A percentile compares a stretch with the other conserved stretches of the same genome.
phyloP scores from a whole-genome alignment of 2,797 vertebrate genomes.

The Pipistrellus pipistrellus region DNA sequence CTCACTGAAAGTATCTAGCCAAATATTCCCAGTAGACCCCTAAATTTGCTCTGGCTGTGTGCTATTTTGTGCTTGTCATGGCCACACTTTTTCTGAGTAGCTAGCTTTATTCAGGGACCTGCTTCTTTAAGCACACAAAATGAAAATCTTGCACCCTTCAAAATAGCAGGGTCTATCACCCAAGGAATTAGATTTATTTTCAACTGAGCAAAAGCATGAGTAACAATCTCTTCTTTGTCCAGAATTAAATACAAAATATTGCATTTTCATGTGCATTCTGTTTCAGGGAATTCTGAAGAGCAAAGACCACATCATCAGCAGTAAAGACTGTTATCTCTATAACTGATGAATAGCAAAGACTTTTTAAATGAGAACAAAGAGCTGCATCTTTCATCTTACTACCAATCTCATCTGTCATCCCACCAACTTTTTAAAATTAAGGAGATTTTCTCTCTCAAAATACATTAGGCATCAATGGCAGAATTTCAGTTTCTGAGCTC shows the following conservation, averaged over 20 bases:
- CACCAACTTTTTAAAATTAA: slow-evolving; percentile 27
- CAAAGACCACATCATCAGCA: background rate
- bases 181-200: slow-evolving; percentile 35
- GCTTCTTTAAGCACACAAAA: background rate
- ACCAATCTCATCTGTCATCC: background rate
- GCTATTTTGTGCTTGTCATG: background rate
- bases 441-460: background rate
- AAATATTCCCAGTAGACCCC: background rate
- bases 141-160: background rate
- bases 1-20: background rate
- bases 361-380: slow-evolving; percentile 54
- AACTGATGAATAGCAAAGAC: slow-evolving; percentile 28
- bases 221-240: background rate
- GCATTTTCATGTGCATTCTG: background rate
- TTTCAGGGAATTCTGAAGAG: background rate
- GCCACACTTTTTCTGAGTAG: background rate
- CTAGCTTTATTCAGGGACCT: background rate
- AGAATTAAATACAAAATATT: slow-evolving; percentile 14
- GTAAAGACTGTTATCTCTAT: background rate
- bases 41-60: background rate
- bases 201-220: slow-evolving; percentile 3
- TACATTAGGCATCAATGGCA: background rate
- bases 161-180: background rate
- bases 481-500: slow-evolving; percentile 31
- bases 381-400: background rate